Evolutionary conservation across 2,888 invertebrate genomes (phyloP).

Genomic region (Volucella inanis): DNA sequence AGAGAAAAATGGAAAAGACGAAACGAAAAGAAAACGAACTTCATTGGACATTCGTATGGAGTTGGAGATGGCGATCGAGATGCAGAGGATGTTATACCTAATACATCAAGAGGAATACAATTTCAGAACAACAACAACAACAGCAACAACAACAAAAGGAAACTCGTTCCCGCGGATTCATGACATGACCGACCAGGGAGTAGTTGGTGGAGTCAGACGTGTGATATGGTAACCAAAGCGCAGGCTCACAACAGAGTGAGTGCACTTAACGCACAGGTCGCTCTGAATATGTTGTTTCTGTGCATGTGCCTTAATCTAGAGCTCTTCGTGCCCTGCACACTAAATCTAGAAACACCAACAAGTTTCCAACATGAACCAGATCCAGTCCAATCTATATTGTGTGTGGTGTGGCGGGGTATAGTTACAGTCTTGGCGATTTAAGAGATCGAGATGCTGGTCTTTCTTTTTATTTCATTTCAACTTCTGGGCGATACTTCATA

Average conservation of each 20-base stretch:
- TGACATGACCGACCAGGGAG: slow-evolving; percentile 14
- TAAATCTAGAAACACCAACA: slow-evolving; percentile 12
- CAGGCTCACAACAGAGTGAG: slow-evolving; percentile 20
- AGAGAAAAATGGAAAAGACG: slow-evolving; percentile 49
- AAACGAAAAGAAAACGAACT: slow-evolving; percentile 55
- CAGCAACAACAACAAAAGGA: not conserved
- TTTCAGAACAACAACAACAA: slow-evolving; percentile 1
- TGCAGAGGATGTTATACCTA: slow-evolving; percentile 56
- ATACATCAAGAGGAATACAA: slow-evolving; percentile 68
- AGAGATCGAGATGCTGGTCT: not conserved
- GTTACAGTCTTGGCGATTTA: slow-evolving; percentile 32
- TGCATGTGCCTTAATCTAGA: slow-evolving; percentile 7
- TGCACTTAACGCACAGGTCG: slow-evolving; percentile 56
- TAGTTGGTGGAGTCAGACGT: slow-evolving; percentile 13
- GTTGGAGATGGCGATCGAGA: no score
- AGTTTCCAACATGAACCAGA: slow-evolving; percentile 41
- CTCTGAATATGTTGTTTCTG: not conserved
- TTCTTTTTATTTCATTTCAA: not conserved
- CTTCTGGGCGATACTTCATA: slow-evolving; percentile 32
- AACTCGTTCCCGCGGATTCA: slow-evolving; percentile 55
- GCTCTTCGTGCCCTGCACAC: slow-evolving; percentile 27
- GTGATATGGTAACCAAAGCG: slow-evolving; percentile 15
- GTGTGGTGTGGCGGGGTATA: not conserved
- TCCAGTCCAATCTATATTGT: slow-evolving; percentile 22
- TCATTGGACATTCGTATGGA: slow-evolving; percentile 53